These are phyloP conservation scores for Lepus europaeus DNA, from an alignment of 2,113 vertebrate species.

Conservation along the genomic window DNA sequence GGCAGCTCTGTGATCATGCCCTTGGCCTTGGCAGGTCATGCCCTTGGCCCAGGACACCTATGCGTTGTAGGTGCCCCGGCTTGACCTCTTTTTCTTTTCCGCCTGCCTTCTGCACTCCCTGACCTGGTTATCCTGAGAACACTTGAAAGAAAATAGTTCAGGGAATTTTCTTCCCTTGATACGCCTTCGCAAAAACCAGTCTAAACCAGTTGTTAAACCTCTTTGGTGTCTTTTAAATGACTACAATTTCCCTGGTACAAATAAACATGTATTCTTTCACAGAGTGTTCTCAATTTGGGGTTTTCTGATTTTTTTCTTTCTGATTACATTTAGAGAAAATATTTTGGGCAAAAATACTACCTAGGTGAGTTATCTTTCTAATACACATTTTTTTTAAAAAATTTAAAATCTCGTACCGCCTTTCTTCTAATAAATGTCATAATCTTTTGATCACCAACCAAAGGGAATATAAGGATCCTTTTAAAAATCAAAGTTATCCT, in stretches of 20 bases:
- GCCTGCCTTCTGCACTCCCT: not conserved
- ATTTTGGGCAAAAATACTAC: not conserved
- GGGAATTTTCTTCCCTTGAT: not conserved
- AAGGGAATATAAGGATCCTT: not conserved
- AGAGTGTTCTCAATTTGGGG: not conserved
- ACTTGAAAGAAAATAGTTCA: not conserved
- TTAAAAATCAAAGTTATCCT: not conserved
- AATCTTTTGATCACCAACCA: not conserved
- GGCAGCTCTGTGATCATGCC: not conserved
- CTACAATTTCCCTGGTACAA: not conserved
- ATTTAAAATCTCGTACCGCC: constrained; percentile 9
- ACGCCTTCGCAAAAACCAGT: not conserved
- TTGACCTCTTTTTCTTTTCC: not conserved
- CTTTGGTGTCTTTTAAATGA: not conserved
- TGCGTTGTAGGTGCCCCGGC: no score
- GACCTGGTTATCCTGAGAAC: no score
- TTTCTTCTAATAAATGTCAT: constrained; percentile 46
- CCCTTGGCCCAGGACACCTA: no score
- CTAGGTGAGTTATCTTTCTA: constrained; percentile 18
- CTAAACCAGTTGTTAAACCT: not conserved
- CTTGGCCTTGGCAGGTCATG: not conserved
- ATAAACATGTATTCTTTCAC: not conserved
- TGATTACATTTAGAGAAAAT: constrained; percentile 27
- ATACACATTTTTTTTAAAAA: not conserved
- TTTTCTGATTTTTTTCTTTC: constrained; percentile 22